Conservation (phyloP, 1,140 invertebrate genomes). For the Eupeodes corollae region DNA sequence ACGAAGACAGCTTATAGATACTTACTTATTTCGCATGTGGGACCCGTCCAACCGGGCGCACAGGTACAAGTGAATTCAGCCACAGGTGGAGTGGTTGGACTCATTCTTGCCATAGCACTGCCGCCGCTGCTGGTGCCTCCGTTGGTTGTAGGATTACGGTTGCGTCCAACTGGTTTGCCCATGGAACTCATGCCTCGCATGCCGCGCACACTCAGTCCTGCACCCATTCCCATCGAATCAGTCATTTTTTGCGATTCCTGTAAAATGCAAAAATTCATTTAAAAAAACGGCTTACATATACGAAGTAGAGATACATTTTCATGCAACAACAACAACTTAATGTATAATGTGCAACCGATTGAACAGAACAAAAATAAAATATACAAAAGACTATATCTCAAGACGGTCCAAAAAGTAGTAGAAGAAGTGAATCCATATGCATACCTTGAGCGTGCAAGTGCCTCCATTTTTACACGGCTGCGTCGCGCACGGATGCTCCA, state of each 20-base stretch:
- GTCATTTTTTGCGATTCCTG: conserved; percentile 12
- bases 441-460: conserved; percentile 47
- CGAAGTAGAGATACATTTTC: too few species aligned
- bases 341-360: not conserved
- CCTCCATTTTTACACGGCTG: conserved; percentile 81
- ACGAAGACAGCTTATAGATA: too few species aligned
- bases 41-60: conserved; percentile 70
- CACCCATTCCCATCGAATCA: not conserved
- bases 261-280: not conserved
- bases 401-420: not conserved
- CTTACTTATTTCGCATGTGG: conserved; percentile 61
- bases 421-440: not conserved
- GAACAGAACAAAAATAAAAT: not conserved
- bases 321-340: not conserved
- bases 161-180: conserved; percentile 37
- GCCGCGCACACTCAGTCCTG: conserved; percentile 22
- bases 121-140: conserved; percentile 4
- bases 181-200: conserved; percentile 39
- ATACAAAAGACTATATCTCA: not conserved
- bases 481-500: conserved; percentile 82
- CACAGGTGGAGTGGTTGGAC: conserved; percentile 15
- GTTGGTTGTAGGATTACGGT: not conserved
- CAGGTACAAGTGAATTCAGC: conserved; percentile 66
- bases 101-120: conserved; percentile 4
- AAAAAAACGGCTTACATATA: not conserved